Evolutionary conservation across 2,797 vertebrate species (phyloP), one percentile per base, ranked within the genome.

Genomic region (Cheirogaleus major): DNA sequence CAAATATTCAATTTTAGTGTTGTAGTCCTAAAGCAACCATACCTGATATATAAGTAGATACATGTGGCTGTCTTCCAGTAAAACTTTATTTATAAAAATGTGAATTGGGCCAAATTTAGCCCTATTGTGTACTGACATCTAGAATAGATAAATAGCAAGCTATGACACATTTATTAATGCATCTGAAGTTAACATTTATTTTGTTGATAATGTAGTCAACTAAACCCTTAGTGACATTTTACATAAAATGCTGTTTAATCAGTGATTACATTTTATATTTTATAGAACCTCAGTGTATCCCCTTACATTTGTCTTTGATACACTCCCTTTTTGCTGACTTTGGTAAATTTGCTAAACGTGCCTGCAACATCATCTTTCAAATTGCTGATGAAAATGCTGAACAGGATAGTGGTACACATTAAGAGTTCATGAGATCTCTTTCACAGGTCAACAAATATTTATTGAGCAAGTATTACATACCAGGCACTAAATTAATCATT

Each of bases 41-140:
- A 50, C 20, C 17, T 22, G 52, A 84, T 20, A 78, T 7, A 13
- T 55, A 72, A 72, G 25, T 70, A 27, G 94, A 61, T 80, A 27
- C 83, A 83, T 52, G 41, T 72, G n/a, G 10, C 7, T 72, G 2
- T 84, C 17, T 63, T 65, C 45, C 17, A 95, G 18, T 70, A 80
- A 89, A 94, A 93, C 35, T 89, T 89, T 63, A 65, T 82, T 85
- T 81, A 48, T 50, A 78, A 76, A 91, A 93, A 14, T 6, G 93
- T 67, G n/a, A 15, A 41, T 4, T 11, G 13, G 11, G 25, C 9
- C 52, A 27, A 12, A 93, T 84, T 87, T 92, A 59, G 13, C 2
- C 13, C 23, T 22, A 5, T 48, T 50, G 17, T 32, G 78, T 20
- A 79, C n/a, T 67, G 69, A 82, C 4, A 3, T 32, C 13, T 63